These are phyloP conservation scores for Dendroctonus ponderosae DNA, from an alignment of 1,140 invertebrate species.

Conservation along the genomic window DNA sequence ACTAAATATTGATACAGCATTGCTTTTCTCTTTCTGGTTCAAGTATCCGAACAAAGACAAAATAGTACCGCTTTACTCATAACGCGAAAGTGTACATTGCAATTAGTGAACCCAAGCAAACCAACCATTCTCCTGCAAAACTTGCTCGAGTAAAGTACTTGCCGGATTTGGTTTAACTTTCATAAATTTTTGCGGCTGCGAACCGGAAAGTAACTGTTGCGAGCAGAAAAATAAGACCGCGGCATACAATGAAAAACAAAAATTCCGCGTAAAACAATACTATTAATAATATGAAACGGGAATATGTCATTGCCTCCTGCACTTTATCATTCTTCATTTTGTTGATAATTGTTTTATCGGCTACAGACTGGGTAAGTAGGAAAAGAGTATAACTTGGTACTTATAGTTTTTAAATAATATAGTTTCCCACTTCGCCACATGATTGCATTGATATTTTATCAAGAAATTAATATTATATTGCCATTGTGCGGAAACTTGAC, in stretches of 20 bases:
- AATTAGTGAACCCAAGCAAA: not conserved
- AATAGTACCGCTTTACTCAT: not conserved
- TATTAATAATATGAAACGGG: constrained; percentile 30
- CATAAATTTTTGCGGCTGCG: constrained; percentile 5
- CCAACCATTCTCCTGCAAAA: constrained; percentile 2
- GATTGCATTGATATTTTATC: no score
- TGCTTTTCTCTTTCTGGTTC: no score
- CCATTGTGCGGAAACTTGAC: no score
- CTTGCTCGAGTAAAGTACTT: constrained; percentile 15
- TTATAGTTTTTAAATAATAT: no score
- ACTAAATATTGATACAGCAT: no score
- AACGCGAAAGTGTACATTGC: constrained; percentile 2
- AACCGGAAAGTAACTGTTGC: constrained; percentile 5
- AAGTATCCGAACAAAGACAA: not conserved
- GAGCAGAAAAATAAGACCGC: not conserved
- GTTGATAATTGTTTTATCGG: constrained; percentile 28
- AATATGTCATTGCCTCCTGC: constrained; percentile 31
- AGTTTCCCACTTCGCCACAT: no score
- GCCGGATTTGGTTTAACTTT: constrained; percentile 6
- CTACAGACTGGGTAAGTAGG: constrained; percentile 16
- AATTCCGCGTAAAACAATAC: constrained; percentile 5
- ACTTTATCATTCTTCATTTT: constrained; percentile 33
- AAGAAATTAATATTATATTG: no score
- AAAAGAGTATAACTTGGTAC: not conserved
- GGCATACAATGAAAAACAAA: not conserved